A percentile compares a stretch with the other conserved stretches of the same genome.
Conservation (phyloP, 2,797 vertebrate species). For the Molossus molossus region DNA sequence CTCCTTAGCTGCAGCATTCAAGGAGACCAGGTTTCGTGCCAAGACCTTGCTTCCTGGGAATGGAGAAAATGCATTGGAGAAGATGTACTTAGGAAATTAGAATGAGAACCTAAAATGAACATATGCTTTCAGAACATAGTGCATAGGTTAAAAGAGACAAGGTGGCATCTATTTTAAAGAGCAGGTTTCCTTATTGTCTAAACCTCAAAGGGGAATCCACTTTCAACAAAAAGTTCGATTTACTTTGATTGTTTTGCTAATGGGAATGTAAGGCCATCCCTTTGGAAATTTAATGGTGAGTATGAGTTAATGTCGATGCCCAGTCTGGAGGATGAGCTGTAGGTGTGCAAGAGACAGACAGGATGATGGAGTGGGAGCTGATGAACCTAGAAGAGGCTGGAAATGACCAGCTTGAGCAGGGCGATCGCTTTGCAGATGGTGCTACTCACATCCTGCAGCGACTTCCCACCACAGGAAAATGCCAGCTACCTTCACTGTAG, state of each 20-base stretch:
- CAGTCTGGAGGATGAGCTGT: not conserved
- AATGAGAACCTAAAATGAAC: not conserved
- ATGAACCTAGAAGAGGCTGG: not conserved
- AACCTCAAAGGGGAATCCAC: not conserved
- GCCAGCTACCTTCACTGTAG: not conserved
- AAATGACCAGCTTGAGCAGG: not conserved
- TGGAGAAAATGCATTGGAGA: not conserved
- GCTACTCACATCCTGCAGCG: not conserved
- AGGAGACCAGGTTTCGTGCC: not conserved
- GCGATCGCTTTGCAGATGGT: not conserved
- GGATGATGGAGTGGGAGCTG: not conserved
- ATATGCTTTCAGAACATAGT: not conserved
- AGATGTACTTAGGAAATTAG: not conserved
- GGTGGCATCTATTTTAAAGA: not conserved
- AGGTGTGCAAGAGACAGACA: not conserved
- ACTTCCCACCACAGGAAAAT: not conserved
- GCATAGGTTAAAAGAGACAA: not conserved
- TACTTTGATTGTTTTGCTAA: not conserved
- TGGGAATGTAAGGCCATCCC: not conserved
- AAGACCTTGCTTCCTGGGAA: not conserved
- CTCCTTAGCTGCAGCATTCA: not conserved
- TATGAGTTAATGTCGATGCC: not conserved
- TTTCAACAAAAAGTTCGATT: not conserved
- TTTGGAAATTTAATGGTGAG: not conserved
- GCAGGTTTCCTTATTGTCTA: not conserved